phyloP scores from a whole-genome alignment of 1,140 invertebrate species.

The Nomia melanderi region DNA sequence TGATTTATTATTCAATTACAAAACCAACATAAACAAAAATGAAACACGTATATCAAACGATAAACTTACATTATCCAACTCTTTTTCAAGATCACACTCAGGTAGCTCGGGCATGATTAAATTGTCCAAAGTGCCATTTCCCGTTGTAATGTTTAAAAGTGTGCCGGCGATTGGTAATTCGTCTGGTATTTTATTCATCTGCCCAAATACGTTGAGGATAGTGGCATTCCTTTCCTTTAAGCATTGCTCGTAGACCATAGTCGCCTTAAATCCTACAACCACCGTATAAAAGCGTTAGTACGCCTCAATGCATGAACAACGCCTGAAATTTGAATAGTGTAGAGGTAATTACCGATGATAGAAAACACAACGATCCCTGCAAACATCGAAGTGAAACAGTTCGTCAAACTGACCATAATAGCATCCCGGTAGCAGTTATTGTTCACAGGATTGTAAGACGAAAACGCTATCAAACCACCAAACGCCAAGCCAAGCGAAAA shows the following conservation, averaged over 20 bases:
- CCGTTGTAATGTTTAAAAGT: slow-evolving; percentile 81
- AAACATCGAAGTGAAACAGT: slow-evolving; percentile 98
- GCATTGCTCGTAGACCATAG: slow-evolving; percentile 90
- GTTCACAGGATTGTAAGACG: slow-evolving; percentile 97
- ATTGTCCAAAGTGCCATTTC: slow-evolving; percentile 82
- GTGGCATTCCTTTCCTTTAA: slow-evolving; percentile 84
- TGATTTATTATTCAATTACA: too few relatives aligned
- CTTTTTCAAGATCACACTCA: slow-evolving; percentile 91
- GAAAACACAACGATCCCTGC: slow-evolving; percentile 99
- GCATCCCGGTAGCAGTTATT: slow-evolving; percentile 98
- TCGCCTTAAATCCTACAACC: slow-evolving; percentile 90
- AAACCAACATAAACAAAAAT: too few relatives aligned
- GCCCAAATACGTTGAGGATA: slow-evolving; percentile 82
- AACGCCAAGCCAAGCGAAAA: slow-evolving; percentile 97
- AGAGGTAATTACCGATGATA: slow-evolving; percentile 89
- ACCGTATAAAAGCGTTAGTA: neutral
- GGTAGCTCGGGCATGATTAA: slow-evolving; percentile 85
- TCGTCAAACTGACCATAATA: slow-evolving; percentile 95
- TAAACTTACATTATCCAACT: slow-evolving; percentile 91
- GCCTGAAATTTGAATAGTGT: neutral
- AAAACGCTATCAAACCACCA: slow-evolving; percentile 96
- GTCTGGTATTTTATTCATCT: slow-evolving; percentile 77
- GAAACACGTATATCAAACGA: too few relatives aligned
- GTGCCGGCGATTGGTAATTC: slow-evolving; percentile 81
- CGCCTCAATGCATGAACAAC: neutral